Evolutionary conservation across 2,113 vertebrate genomes (phyloP), one percentile per base, ranked within the genome.

Genomic region (Petaurus breviceps): DNA sequence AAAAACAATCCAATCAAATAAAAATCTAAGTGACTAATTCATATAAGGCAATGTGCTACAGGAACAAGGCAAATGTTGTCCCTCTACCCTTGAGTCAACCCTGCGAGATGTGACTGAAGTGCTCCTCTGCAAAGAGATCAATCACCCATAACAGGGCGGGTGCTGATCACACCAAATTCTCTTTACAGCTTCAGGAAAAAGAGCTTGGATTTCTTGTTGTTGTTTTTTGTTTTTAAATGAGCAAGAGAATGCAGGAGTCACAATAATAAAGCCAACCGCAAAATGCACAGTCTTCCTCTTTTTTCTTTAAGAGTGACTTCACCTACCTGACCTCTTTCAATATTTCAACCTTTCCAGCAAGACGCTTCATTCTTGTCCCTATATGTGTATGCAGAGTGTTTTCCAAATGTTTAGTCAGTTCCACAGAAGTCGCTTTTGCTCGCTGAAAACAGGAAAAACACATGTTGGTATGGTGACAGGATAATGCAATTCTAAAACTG

Each of bases 341-440:
- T 9, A 94, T 93, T 94, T 99, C 98, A 93, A 99, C 94, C 47
- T 99, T 98, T 93, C 97, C 95, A 90, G 98, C 96, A 97, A 99
- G 97, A 91, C 89, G 98, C 96, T 95, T 97, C 11, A 97, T 84
- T 97, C 98, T 98, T 14, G 61, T 98, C 95, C 98, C 98, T 90
- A 98, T 47, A 0, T 51, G 94, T 28, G 95, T 97, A 68, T 95
- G 91, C n/a, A 99, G 93, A 89, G 92, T 96, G 43, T 96, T 97
- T 96, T 98, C 97, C 97, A 98, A 97, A 90, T 90, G 90, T 95
- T 97, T 95, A 90, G 97, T 95, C 93, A 97, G 97, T 97, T 98
- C 97, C 96, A 96, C 77, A 53, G 93, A 98, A 94, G 94, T 49
- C 95, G 98, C 98, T 93, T 98, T 98, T 94, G 98, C 98, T 97